Evolutionary conservation across 2,888 invertebrate genomes (phyloP).

Genomic region (Sylvicola fuscatus): DNA sequence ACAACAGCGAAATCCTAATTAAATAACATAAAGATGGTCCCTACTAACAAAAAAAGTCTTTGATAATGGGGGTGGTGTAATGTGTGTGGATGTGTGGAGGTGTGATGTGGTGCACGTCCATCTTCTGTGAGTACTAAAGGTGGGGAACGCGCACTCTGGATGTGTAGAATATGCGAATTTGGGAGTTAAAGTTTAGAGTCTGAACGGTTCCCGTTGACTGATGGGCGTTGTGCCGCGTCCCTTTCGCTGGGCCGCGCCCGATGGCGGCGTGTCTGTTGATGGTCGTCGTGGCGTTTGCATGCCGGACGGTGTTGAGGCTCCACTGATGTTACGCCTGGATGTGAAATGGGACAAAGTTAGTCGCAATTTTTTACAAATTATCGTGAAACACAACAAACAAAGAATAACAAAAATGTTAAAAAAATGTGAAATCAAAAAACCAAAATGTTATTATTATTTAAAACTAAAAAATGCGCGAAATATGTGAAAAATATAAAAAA

Average conservation of each 20-base stretch:
- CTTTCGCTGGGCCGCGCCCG: conserved; percentile 17
- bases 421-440: not conserved
- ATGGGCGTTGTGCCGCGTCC: conserved; percentile 24
- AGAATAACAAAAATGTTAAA: not conserved
- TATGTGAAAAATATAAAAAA: not conserved
- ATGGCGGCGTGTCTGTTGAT: conserved; percentile 16
- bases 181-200: conserved; percentile 32
- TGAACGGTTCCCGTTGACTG: conserved; percentile 45
- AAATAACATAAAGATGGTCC: too few species aligned
- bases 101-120: too few species aligned
- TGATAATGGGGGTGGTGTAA: too few species aligned
- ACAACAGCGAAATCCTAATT: too few species aligned
- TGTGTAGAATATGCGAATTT: too few species aligned
- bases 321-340: conserved; percentile 22
- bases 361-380: conserved; percentile 2
- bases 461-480: not conserved
- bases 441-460: not conserved
- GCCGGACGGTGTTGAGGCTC: conserved; percentile 25
- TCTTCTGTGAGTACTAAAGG: too few species aligned
- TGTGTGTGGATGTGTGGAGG: too few species aligned
- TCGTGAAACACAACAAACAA: too few species aligned
- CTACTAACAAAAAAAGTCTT: too few species aligned
- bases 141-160: too few species aligned
- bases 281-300: conserved; percentile 24
- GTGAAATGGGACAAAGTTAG: not conserved